A percentile compares a stretch with the other conserved stretches of the same genome.
Evolutionary conservation across 2,888 invertebrate genomes (phyloP).

Genomic region (Clanis bilineata): DNA sequence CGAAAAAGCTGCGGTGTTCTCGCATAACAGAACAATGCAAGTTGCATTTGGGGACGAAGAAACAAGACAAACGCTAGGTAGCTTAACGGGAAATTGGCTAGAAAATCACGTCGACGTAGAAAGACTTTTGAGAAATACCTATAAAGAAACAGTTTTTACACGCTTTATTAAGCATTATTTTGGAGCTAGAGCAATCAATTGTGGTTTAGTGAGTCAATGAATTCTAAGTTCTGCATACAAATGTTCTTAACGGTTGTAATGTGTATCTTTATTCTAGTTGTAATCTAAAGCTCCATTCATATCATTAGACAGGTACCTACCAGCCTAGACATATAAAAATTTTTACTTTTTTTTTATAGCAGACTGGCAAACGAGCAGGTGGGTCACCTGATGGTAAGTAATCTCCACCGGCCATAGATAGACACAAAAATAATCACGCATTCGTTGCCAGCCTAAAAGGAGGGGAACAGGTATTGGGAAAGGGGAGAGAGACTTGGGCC

Average conservation of each 20-base stretch:
- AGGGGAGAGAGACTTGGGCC: too few species aligned
- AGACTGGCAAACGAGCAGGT: too few species aligned
- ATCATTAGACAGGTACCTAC: too few species aligned
- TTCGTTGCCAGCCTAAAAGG: too few species aligned
- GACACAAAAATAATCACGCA: too few species aligned
- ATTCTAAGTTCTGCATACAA: neutral
- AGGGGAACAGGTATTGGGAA: too few species aligned
- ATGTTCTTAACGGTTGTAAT: neutral
- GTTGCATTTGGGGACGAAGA: constrained; percentile 40
- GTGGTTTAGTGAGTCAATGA: neutral
- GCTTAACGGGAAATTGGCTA: constrained; percentile 63
- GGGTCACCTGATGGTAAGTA: too few species aligned
- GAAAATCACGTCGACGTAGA: constrained; percentile 64
- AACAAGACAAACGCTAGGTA: constrained; percentile 58
- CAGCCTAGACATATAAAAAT: too few species aligned
- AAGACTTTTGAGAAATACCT: constrained; percentile 71
- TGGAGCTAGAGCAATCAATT: neutral
- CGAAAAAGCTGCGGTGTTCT: constrained; percentile 69
- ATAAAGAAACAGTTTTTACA: constrained; percentile 27
- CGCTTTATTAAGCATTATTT: neutral
- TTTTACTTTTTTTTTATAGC: too few species aligned
- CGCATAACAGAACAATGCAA: constrained; percentile 58
- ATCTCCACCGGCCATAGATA: too few species aligned
- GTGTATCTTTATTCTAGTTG: neutral
- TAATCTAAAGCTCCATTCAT: too few species aligned